Base-by-base conservation (phyloP, 2,113 vertebrate genomes). In the Aptenodytes forsteri region DNA sequence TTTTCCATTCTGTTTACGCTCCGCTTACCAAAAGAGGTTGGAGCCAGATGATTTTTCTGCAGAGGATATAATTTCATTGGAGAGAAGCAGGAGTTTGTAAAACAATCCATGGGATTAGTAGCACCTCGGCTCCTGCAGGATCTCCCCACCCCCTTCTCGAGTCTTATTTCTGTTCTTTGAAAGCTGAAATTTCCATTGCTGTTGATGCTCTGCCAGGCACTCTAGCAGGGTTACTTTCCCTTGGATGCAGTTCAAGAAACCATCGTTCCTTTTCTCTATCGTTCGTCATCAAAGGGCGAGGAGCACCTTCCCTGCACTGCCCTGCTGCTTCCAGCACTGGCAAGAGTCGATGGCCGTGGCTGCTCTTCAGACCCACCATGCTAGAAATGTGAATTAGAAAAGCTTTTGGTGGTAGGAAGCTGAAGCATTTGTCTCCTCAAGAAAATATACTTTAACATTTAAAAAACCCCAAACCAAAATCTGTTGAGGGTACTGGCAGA, bases 181-280 rank as follows among this genome's bases (percentile, higher is more conserved):
- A 97, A 97, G 96, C 97, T 84, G 90, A 86, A 91, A 75, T 98
- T 98, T 97, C 96, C 96, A 96, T 81, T 93, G 93, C 84, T 90
- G 85, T 82, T 97, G 96, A 96, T 91, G 50, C 64, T 86, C 36
- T 97, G 98, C 97, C 97, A 98, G 95, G 84, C 84, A 94, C 93
- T 97, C 95, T 76, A 95, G 94, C 92, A 94, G 93, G 87, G 87
- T 96, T 97, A 50, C 92, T 97, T 97, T 97, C 79, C 79, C 78
- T 97, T 98, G 98, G 97, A 97, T 96, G 91, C 91, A 61, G 91
- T 96, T 98, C 97, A 98, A 94, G 97, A 95, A 98, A 88, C 72
- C 90, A 92, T 97, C 38, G 19, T 92, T 97, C 87, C 13, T 77
- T 95, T 95, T 96, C 91, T 97, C 52, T 95, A 67, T 71, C 21